Base-by-base conservation (phyloP, 2,888 invertebrate genomes). In the Nebria brevicollis region DNA sequence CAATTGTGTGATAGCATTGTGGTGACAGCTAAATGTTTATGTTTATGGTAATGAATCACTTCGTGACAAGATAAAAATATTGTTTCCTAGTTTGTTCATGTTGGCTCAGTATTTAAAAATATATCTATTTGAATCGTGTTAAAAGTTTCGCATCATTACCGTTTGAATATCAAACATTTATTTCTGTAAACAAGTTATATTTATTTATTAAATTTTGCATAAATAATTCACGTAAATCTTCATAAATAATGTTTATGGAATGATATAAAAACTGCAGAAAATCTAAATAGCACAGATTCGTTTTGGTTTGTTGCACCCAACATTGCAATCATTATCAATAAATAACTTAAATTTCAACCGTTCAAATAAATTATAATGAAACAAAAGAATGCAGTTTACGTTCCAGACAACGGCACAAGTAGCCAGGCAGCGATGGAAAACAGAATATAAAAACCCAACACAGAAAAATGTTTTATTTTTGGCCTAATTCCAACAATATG, bases 401-500 rank as follows among this genome's bases (percentile, higher is more conserved):
- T 15, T 13, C 66, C 15, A 11, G 13, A 34, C 34, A 54, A 54
- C 54, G 43, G 10, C 10, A 10, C 43, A 0, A 0, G 7, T 43
- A 43, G 43, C 43, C 43, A 43, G 43, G 10, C 43, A 43, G 7
- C 6, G 54, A 7, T 54, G 54, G 54, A 54, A 54, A 54, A 54
- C 54, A 13, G 34, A 34, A 42, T 73, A n/a, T 26, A 73, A n/a
- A 73, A n/a, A 72, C 72, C 13, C n/a, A 11, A 41, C 34, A 73
- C 26, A 41, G 15, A 41, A 73, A 41, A 41, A 73, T 42, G 43
- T 42, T 73, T 42, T 41, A 34, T 72, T 78, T 65, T 43, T 79
- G 79, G 79, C 79, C 34, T 15, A 65, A 26, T 7, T 74, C 79
- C 79, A 79, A 65, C 15, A 34, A 20, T 25, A 34, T 70, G 20